Evolutionary conservation across 1,140 invertebrate species (phyloP).

Genomic region (Monomorium pharaonis): DNA sequence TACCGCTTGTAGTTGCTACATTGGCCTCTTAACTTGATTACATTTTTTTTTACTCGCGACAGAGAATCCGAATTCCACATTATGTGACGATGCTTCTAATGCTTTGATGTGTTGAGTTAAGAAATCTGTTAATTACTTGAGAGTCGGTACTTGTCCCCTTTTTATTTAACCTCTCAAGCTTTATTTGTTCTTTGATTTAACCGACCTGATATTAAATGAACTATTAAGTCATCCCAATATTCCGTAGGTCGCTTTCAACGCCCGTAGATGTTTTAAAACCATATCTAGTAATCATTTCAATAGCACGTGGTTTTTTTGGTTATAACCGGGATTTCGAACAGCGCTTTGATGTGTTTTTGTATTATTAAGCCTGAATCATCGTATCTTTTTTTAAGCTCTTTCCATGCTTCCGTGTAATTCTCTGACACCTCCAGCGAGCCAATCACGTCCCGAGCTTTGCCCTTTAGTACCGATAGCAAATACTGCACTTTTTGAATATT

Average conservation of each 20-base stretch:
- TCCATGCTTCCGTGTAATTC: not conserved
- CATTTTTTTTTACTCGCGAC: not conserved
- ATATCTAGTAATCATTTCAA: not conserved
- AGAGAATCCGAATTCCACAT: fast-evolving
- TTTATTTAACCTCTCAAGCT: not conserved
- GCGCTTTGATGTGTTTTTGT: not conserved
- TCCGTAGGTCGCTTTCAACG: not conserved
- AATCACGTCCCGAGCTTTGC: not conserved
- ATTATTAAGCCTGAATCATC: not conserved
- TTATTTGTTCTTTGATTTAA: not conserved
- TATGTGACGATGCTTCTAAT: not conserved
- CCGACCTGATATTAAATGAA: not conserved
- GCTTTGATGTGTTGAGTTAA: not conserved
- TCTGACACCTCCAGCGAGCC: not conserved
- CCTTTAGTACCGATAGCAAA: not conserved
- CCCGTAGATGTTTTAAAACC: not conserved
- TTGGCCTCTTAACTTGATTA: not conserved
- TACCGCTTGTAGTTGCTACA: not conserved
- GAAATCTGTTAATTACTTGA: not conserved
- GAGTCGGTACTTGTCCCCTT: not conserved
- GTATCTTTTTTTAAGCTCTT: not conserved
- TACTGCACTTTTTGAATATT: not conserved
- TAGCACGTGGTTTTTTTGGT: not conserved
- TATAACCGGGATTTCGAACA: not conserved
- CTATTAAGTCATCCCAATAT: not conserved